phyloP scores from a whole-genome alignment of 2,113 vertebrate genomes.

The Peromyscus californicus region DNA sequence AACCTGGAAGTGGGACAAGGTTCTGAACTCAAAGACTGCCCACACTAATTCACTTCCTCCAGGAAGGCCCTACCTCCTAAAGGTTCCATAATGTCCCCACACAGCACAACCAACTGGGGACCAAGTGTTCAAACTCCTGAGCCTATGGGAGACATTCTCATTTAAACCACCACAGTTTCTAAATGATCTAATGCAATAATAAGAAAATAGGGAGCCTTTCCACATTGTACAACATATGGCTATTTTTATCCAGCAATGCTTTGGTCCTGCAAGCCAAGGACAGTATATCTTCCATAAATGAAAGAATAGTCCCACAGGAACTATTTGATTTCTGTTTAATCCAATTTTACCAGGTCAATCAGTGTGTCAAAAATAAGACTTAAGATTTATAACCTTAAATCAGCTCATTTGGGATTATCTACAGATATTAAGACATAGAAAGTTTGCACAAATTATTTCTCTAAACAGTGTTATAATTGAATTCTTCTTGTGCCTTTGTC shows the following conservation, averaged over 20 bases:
- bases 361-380: slow-evolving; percentile 36
- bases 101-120: background rate
- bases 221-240: background rate
- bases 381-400: slow-evolving; percentile 5
- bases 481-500: background rate
- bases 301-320: background rate
- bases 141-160: background rate
- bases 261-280: background rate
- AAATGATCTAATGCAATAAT: background rate
- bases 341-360: background rate
- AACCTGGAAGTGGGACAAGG: background rate
- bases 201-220: background rate
- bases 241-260: background rate
- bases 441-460: background rate
- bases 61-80: background rate
- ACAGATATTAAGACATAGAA: background rate
- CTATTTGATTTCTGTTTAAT: slow-evolving; percentile 48
- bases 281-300: slow-evolving; percentile 9
- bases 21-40: background rate
- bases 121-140: background rate
- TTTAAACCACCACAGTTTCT: background rate
- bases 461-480: background rate
- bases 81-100: background rate
- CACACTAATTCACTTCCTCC: background rate
- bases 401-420: background rate